Evolutionary conservation across 2,797 vertebrate genomes (phyloP).

Genomic region (Protosalanx chinensis): DNA sequence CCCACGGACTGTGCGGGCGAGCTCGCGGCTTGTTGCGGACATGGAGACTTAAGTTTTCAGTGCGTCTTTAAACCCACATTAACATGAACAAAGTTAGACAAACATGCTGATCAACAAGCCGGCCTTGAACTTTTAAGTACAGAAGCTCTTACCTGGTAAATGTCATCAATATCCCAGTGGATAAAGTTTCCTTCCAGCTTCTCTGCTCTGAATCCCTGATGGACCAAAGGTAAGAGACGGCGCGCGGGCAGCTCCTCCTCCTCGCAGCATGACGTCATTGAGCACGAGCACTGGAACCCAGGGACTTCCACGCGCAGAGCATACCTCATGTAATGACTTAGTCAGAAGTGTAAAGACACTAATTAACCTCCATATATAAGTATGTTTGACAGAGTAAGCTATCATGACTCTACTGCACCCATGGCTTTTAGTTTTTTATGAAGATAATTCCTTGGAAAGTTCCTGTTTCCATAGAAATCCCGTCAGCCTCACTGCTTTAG

Average conservation of each 20-base stretch:
- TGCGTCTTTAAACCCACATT: background rate
- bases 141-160: constrained; percentile 62
- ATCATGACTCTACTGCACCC: background rate
- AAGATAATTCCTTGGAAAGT: background rate
- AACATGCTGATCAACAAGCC: background rate
- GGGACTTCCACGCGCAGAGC: constrained; percentile 11
- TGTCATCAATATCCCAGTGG: constrained; percentile 62
- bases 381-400: background rate
- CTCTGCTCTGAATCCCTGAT: constrained; percentile 59
- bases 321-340: constrained; percentile 45
- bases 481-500: background rate
- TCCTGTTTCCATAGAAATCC: background rate
- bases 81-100: background rate
- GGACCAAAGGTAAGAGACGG: constrained; percentile 46
- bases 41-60: background rate
- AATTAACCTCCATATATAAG: background rate
- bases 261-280: constrained; percentile 65
- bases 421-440: background rate
- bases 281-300: constrained; percentile 15
- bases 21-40: no score
- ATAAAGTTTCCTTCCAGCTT: constrained; percentile 59
- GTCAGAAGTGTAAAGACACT: background rate
- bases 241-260: constrained; percentile 52
- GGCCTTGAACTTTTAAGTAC: background rate
- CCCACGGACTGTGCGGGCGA: constrained; percentile 29